Percentiles rank a stretch among this genome's conserved stretches.
These are phyloP conservation scores for Polypedilum vanderplanki DNA, from an alignment of 1,140 invertebrate species.

Conservation along the genomic window DNA sequence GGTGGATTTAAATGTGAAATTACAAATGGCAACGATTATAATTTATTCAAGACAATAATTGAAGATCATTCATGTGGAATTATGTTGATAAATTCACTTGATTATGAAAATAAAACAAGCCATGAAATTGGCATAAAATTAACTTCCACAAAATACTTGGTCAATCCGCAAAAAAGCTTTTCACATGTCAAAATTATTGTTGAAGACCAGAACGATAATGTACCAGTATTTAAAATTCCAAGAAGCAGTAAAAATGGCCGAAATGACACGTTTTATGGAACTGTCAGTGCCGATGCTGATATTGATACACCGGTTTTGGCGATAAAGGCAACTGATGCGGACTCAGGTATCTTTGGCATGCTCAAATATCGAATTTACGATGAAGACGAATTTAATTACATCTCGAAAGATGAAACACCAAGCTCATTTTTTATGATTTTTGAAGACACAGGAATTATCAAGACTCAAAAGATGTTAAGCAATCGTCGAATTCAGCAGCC, in stretches of 20 bases:
- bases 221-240: slow-evolving; percentile 70
- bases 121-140: slow-evolving; percentile 71
- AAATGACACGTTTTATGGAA: slow-evolving; percentile 59
- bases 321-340: slow-evolving; percentile 67
- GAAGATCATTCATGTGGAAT: slow-evolving; percentile 73
- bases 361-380: slow-evolving; percentile 56
- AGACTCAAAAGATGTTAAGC: slow-evolving; percentile 63
- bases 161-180: slow-evolving; percentile 64
- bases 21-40: slow-evolving; percentile 60
- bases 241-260: slow-evolving; percentile 43
- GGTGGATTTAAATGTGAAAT: slow-evolving; percentile 57
- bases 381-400: slow-evolving; percentile 49
- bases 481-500: slow-evolving; percentile 58
- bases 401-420: slow-evolving; percentile 36
- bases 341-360: slow-evolving; percentile 71
- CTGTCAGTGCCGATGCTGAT: slow-evolving; percentile 60
- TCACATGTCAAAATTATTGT: slow-evolving; percentile 74
- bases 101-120: slow-evolving; percentile 64
- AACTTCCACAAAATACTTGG: slow-evolving; percentile 64
- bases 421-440: slow-evolving; percentile 64
- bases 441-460: slow-evolving; percentile 61
- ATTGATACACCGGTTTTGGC: slow-evolving; percentile 68
- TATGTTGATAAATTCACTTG: slow-evolving; percentile 59
- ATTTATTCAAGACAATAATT: slow-evolving; percentile 61
- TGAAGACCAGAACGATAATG: slow-evolving; percentile 80